phyloP scores from a whole-genome alignment of 2,113 vertebrate genomes.

The Fulmarus glacialis region DNA sequence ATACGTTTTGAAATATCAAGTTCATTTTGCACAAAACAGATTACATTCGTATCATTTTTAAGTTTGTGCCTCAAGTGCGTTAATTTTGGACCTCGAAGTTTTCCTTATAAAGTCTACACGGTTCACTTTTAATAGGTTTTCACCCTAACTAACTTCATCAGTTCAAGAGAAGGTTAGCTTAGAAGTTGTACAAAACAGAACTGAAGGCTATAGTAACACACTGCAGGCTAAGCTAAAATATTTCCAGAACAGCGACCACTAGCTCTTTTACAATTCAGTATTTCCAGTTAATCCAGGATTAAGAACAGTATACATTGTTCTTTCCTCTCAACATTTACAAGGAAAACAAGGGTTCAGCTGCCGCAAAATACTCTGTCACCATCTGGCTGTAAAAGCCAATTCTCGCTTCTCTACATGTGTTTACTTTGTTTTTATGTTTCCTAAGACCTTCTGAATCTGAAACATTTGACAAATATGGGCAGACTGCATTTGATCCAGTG shows the following conservation, averaged over 20 bases:
- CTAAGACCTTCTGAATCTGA: background rate
- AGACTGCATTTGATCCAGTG: background rate
- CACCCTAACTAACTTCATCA: background rate
- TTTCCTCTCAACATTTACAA: background rate
- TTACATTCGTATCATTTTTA: background rate
- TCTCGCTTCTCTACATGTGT: background rate
- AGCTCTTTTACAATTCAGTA: background rate
- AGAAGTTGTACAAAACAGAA: background rate
- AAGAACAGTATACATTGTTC: background rate
- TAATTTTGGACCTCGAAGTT: background rate
- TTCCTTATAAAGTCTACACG: background rate
- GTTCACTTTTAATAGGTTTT: background rate
- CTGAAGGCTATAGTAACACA: background rate
- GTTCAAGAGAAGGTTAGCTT: background rate
- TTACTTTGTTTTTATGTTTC: background rate
- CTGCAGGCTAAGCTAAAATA: background rate
- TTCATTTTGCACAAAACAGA: background rate
- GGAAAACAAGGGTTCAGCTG: background rate
- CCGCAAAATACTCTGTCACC: background rate
- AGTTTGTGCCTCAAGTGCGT: background rate
- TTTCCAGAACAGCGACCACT: background rate
- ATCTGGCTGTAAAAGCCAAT: background rate
- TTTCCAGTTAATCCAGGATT: background rate
- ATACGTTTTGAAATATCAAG: background rate
- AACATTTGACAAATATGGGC: background rate